Base-by-base conservation (phyloP, 2,888 invertebrate genomes). In the Hyposoter didymator region DNA sequence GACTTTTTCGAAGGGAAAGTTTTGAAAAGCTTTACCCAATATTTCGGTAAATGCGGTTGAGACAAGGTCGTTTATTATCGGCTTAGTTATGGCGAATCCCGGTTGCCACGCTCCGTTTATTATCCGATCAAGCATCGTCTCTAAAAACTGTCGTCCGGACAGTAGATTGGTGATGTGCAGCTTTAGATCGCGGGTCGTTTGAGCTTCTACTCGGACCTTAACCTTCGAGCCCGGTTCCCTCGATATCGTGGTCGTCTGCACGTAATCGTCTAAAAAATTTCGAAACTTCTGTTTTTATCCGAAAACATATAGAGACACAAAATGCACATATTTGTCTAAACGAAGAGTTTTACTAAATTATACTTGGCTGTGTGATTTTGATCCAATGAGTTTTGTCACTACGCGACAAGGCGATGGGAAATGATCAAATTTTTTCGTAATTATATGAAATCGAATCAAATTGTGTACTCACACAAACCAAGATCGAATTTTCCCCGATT, bases 61-160 rank as follows among this genome's bases (percentile, higher is more conserved):
- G 86, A 98, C 97, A 84, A 98, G 94, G 92, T 98, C 97, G 93
- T 97, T 97, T 90, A 98, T 97, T 73, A 97, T 94, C 0, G 97
- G 97, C 85, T 96, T 95, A 76, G 97, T 95, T 59, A 97, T 94
- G 1, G 96, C 96, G 90, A 98, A 96, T 45, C 97, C 97, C 0
- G 97, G 96, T 90, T 97, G 96, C 98, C 98, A 98, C 43, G 96
- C 95, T 19, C 95, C 95, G 93, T 98, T 98, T 91, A 98, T 98
- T 55, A 98, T 94, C 69, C 96, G 95, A 92, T 97, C 97, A 67
- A 97, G 94, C 87, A 97, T 94, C 86, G 95, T 94, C 92, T 97
- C 97, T 74, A 97, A 94, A 32, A 96, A 93, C 47, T 95, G 95
- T 47, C 96, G 95, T 70, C 97, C 97, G 67, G 96, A 94, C 10